phyloP scores from a whole-genome alignment of 2,797 vertebrate genomes.

The Melanogrammus aeglefinus region DNA sequence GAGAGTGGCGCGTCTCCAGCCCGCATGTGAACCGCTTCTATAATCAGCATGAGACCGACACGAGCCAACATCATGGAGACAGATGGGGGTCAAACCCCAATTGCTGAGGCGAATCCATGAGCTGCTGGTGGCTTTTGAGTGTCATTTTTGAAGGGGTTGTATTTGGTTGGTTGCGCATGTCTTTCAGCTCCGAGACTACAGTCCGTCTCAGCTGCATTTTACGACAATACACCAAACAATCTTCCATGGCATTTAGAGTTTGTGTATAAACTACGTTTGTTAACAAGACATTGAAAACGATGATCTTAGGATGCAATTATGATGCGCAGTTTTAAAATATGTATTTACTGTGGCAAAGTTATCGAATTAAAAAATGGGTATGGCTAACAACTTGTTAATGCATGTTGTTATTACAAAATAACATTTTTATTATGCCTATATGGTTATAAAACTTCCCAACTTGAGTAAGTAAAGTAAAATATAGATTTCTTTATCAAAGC shows the following conservation, averaged over 20 bases:
- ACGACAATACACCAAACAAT: no score
- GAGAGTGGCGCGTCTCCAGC: not conserved
- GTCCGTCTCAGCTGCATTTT: no score
- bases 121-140: slow-evolving; percentile 20
- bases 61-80: slow-evolving; percentile 51
- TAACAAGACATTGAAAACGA: no score
- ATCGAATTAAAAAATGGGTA: not conserved
- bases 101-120: slow-evolving; percentile 44
- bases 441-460: not conserved
- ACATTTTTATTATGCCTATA: not conserved
- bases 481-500: no score
- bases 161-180: not conserved
- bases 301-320: not conserved
- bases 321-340: not conserved
- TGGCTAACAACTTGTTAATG: not conserved
- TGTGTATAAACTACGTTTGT: no score
- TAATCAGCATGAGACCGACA: slow-evolving; percentile 64
- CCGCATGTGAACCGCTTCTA: slow-evolving; percentile 4
- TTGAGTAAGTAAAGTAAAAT: not conserved
- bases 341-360: not conserved
- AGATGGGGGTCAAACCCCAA: slow-evolving; percentile 45
- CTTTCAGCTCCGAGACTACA: not conserved
- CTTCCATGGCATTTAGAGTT: no score
- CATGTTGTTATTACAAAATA: not conserved
- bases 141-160: not conserved